phyloP scores from a whole-genome alignment of 2,888 invertebrate genomes.

The Hydrotaea diabolus region DNA sequence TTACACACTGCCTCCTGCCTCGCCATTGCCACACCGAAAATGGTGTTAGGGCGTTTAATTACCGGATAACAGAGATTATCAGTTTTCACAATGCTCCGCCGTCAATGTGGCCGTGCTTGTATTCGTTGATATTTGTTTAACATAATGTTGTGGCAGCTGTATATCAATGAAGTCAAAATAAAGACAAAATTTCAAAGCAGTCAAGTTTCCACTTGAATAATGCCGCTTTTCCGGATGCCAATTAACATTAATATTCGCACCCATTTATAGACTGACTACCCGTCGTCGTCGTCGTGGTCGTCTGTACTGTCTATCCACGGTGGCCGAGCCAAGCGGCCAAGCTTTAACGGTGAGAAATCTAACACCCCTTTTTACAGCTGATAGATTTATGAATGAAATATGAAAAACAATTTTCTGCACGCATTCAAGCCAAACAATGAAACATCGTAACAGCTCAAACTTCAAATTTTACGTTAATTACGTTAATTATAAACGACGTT shows the following conservation, averaged over 20 bases:
- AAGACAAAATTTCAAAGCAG: not conserved
- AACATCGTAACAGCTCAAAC: conserved; percentile 32
- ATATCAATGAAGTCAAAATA: not conserved
- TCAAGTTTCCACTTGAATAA: conserved; percentile 55
- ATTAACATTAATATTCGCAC: conserved; percentile 40
- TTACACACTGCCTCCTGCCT: too few relatives aligned
- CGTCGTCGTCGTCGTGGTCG: not conserved
- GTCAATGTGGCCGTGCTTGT: not conserved
- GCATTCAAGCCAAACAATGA: conserved; percentile 73
- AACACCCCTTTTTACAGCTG: conserved; percentile 52
- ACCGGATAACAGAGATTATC: conserved; percentile 28
- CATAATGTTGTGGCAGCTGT: conserved; percentile 30
- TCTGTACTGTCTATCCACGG: not conserved
- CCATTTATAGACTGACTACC: conserved; percentile 8
- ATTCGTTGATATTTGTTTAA: not conserved
- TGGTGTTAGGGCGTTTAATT: conserved; percentile 24
- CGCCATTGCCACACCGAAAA: too few relatives aligned
- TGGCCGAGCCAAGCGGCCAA: not conserved
- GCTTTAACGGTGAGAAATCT: conserved; percentile 58
- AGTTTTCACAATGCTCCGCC: not conserved
- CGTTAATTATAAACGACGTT: conserved; percentile 64
- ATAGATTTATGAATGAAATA: conserved; percentile 49
- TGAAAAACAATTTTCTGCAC: conserved; percentile 78
- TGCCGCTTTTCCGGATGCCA: conserved; percentile 39
- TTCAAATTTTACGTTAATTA: conserved; percentile 62